Base-by-base conservation (phyloP, 2,797 vertebrate genomes). In the Pelobates cultripes region DNA sequence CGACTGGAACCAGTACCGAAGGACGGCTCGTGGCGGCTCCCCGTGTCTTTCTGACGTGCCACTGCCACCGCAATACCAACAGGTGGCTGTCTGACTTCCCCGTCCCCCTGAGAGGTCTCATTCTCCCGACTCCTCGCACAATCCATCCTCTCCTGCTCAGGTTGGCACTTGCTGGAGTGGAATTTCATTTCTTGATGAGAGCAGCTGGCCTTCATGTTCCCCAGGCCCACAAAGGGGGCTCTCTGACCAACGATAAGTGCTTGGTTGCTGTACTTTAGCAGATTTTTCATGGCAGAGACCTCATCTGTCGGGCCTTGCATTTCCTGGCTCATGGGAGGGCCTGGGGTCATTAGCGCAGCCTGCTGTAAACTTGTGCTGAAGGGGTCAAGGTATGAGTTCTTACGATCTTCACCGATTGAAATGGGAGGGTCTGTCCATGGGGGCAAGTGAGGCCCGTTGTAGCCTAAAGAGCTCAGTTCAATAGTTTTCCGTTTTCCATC, bases 261-360 rank as follows among this genome's bases (percentile, higher is more conserved):
- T 92, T 97, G 97, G 88, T 93, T 96, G 93, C 97, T 98, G 90
- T 99, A 99, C 84, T 98, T 97, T 3, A 99, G 92, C 84, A 99
- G 91, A 90, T 92, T 97, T 89, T 98, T 98, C 96, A 98, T 98
- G 89, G 97, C 97, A 0, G 95, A 97, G 75, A 93, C 95, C 87
- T 99, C 97, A 0, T 93, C 95, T 0, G 97, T 94, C 0, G 91
- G 89, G 0, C 82, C 63, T 0, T 93, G 91, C 85, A 93, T 90
- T 70, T 93, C 90, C 84, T 94, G 88, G 1, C 79, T 84, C 84
- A 90, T 82, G 80, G 89, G 86, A 2, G 89, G 84, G 1, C 89
- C 94, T 89, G 86, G 94, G 87, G 86, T 89, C 87, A 91, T 93
- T 47, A 93, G 85, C 0, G 91, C 82, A 0, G 91, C 86, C 88